Evolutionary conservation across 2,113 vertebrate genomes (phyloP).

Genomic region (Zeus faber): DNA sequence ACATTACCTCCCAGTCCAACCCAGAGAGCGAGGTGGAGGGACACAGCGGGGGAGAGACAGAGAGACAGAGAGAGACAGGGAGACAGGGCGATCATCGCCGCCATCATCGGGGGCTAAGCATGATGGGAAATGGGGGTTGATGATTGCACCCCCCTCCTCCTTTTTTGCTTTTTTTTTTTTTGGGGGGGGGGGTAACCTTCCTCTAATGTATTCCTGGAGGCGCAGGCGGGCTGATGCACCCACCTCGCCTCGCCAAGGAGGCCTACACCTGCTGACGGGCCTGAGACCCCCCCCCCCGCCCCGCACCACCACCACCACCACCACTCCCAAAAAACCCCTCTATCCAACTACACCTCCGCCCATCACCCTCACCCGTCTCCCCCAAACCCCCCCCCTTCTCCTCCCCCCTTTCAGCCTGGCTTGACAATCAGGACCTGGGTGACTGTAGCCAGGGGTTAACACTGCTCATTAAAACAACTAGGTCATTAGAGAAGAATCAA

Average conservation of each 20-base stretch:
- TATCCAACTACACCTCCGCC: neutral
- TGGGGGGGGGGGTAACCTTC: conserved; percentile 56
- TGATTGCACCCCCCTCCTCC: conserved; percentile 64
- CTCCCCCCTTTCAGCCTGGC: conserved; percentile 80
- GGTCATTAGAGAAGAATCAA: conserved; percentile 99
- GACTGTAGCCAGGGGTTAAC: conserved; percentile 99
- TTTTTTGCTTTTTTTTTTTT: too few species aligned
- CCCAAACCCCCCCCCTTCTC: neutral
- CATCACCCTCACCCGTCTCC: conserved; percentile 10
- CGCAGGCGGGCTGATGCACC: conserved; percentile 88
- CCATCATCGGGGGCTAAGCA: conserved; percentile 39
- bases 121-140: conserved; percentile 28
- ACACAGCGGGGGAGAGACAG: neutral
- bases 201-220: conserved; percentile 81
- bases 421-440: conserved; percentile 99
- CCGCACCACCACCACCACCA: neutral
- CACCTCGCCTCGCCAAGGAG: too few species aligned
- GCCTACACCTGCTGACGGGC: too few species aligned
- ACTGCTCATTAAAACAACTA: conserved; percentile 99
- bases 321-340: neutral
- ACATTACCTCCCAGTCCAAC: conserved; percentile 33
- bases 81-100: conserved; percentile 25
- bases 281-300: neutral
- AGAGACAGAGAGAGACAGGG: conserved; percentile 26
- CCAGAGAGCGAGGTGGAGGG: conserved; percentile 37